Evolutionary conservation across 1,140 invertebrate genomes (phyloP).

Genomic region (Magallana gigas): DNA sequence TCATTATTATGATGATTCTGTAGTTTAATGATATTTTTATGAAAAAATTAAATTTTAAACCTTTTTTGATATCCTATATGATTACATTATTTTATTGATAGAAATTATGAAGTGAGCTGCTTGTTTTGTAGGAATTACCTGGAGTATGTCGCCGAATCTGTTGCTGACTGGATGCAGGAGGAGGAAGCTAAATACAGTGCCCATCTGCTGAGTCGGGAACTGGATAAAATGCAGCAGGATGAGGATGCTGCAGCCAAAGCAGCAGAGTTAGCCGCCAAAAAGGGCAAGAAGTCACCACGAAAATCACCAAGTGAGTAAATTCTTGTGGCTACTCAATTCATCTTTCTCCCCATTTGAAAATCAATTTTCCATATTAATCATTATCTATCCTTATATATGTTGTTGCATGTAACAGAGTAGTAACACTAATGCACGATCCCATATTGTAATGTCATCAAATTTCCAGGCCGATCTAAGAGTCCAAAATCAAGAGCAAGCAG

Average conservation of each 20-base stretch:
- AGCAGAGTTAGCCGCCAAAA: conserved; percentile 61
- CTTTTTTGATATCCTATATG: too few species aligned
- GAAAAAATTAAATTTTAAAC: too few species aligned
- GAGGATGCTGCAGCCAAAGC: conserved; percentile 68
- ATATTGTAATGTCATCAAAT: neutral
- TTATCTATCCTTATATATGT: too few species aligned
- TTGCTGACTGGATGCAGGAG: conserved; percentile 75
- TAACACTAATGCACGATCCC: neutral
- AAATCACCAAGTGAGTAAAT: conserved; percentile 59
- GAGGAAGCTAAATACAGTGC: conserved; percentile 79
- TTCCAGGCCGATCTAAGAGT: conserved; percentile 66
- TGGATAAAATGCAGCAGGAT: conserved; percentile 72
- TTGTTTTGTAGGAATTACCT: conserved; percentile 75
- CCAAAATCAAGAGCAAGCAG: conserved; percentile 70
- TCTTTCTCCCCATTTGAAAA: neutral
- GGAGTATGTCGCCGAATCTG: conserved; percentile 75
- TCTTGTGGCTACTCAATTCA: neutral
- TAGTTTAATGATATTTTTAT: too few species aligned
- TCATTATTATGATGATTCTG: too few species aligned
- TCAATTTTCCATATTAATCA: too few species aligned
- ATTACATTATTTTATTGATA: too few species aligned
- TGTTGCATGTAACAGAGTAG: too few species aligned
- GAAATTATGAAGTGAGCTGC: neutral
- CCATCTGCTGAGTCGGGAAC: conserved; percentile 70
- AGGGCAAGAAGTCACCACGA: conserved; percentile 62